Evolutionary conservation across 2,888 invertebrate species (phyloP).

Genomic region (Dicranocentrus wangi): DNA sequence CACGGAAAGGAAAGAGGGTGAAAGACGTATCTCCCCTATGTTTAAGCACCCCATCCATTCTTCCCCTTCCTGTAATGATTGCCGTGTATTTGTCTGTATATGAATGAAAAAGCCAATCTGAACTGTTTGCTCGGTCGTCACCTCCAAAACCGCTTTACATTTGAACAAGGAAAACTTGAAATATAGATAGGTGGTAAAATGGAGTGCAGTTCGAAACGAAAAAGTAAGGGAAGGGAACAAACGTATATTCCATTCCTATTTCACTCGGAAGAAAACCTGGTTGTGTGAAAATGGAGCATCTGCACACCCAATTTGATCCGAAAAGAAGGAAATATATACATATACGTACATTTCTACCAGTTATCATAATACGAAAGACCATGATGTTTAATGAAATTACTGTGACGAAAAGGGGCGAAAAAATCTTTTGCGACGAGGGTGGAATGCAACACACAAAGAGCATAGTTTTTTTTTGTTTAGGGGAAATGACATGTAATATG

Average conservation of each 20-base stretch:
- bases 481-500: slow-evolving; percentile 38
- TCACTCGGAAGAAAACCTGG: slow-evolving; percentile 27
- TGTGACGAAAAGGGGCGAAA: slow-evolving; percentile 48
- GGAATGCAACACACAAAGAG: slow-evolving; percentile 40
- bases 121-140: slow-evolving; percentile 21
- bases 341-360: slow-evolving; percentile 25
- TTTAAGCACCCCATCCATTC: no score
- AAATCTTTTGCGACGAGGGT: slow-evolving; percentile 57
- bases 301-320: slow-evolving; percentile 7
- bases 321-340: slow-evolving; percentile 9
- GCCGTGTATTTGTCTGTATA: no score
- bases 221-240: slow-evolving; percentile 39
- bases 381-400: slow-evolving; percentile 64
- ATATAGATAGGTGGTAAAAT: slow-evolving; percentile 34
- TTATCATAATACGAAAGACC: slow-evolving; percentile 53
- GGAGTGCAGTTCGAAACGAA: background rate
- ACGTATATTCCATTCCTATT: slow-evolving; percentile 1
- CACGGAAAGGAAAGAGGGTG: no score
- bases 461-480: slow-evolving; percentile 10
- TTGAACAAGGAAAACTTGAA: slow-evolving; percentile 13
- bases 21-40: no score
- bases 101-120: slow-evolving; percentile 49
- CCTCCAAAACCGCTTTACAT: slow-evolving; percentile 13
- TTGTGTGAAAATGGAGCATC: slow-evolving; percentile 32
- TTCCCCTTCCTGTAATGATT: no score